Evolutionary conservation across 2,888 invertebrate genomes (phyloP).

Genomic region (Pantelozetes paolii): DNA sequence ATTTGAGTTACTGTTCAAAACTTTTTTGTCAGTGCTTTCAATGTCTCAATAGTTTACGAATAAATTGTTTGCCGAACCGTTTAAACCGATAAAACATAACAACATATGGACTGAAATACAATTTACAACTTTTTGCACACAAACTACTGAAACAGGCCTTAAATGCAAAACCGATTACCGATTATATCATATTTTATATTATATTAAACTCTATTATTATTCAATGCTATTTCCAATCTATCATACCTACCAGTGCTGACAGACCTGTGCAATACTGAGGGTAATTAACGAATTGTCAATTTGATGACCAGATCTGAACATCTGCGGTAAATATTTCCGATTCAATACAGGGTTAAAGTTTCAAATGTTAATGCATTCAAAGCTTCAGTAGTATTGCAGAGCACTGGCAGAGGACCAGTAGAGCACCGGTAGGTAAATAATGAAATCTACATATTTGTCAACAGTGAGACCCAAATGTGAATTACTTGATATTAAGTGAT

Average conservation of each 20-base stretch:
- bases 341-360: background rate
- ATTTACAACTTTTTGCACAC: conserved; percentile 4
- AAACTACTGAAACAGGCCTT: background rate
- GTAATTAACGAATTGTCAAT: conserved; percentile 6
- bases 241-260: too few relatives aligned
- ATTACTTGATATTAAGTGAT: background rate
- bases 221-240: background rate
- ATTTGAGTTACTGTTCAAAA: conserved; percentile 20
- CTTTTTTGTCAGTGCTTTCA: background rate
- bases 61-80: conserved; percentile 31
- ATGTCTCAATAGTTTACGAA: conserved; percentile 21
- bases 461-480: background rate
- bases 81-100: conserved; percentile 9
- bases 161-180: background rate
- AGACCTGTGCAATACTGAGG: background rate
- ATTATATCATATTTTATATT: conserved; percentile 9
- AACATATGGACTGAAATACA: conserved; percentile 35
- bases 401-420: background rate
- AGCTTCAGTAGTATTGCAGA: background rate
- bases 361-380: background rate
- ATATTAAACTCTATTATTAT: background rate
- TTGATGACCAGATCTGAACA: conserved; percentile 25
- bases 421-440: background rate
- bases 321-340: conserved; percentile 18
- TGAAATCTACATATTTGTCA: background rate